phyloP scores from a whole-genome alignment of 2,797 vertebrate species.

The Pangasius mekongensis region DNA sequence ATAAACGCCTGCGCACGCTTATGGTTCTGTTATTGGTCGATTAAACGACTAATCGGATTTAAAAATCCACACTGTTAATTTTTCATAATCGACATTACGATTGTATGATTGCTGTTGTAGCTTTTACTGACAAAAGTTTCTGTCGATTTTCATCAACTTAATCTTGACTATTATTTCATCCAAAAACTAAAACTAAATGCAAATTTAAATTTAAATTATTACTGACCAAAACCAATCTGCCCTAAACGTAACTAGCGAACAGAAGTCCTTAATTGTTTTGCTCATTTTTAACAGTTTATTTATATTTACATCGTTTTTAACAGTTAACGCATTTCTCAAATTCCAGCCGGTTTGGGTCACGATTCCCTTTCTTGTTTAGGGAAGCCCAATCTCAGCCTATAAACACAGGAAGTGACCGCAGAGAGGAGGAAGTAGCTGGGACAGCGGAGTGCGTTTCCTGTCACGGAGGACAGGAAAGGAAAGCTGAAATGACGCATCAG shows the following conservation, averaged over 20 bases:
- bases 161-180: background rate
- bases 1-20: background rate
- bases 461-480: slow-evolving; percentile 49
- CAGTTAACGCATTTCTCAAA: slow-evolving; percentile 19
- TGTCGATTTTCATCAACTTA: background rate
- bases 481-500: slow-evolving; percentile 24
- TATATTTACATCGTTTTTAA: too few species aligned
- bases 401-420: slow-evolving; percentile 44
- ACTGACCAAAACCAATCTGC: background rate
- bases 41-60: background rate
- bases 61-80: background rate
- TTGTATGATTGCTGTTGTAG: too few species aligned
- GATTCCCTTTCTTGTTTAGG: slow-evolving; percentile 33
- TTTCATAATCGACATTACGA: background rate
- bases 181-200: background rate
- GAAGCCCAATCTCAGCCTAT: slow-evolving; percentile 26
- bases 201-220: background rate
- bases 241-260: background rate
- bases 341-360: slow-evolving; percentile 10
- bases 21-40: background rate
- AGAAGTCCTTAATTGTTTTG: background rate
- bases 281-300: too few species aligned
- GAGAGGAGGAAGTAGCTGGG: slow-evolving; percentile 26
- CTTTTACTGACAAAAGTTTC: background rate
- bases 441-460: slow-evolving; percentile 49